Evolutionary conservation across 2,113 vertebrate species (phyloP).

Genomic region (Platysternon megacephalum): DNA sequence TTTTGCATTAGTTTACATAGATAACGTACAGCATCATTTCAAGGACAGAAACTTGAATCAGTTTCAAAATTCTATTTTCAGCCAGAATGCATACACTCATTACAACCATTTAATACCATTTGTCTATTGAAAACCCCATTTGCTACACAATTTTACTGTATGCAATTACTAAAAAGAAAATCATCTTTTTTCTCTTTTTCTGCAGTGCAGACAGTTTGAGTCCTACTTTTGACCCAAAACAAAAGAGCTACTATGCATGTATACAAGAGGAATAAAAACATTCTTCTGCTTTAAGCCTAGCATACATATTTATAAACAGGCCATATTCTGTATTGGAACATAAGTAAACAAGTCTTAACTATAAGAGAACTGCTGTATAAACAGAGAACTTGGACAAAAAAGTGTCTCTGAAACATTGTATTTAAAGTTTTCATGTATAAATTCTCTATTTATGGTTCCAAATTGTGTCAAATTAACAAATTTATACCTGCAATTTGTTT

Average conservation of each 20-base stretch:
- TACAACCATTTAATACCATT: slow-evolving; percentile 3
- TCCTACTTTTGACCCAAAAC: not conserved
- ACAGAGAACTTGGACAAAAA: slow-evolving; percentile 53
- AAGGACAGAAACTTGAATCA: not conserved
- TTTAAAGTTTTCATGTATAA: slow-evolving; percentile 17
- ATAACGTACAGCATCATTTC: not conserved
- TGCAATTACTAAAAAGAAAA: not conserved
- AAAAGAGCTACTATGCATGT: slow-evolving; percentile 8
- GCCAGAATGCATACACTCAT: not conserved
- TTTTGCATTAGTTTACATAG: not conserved
- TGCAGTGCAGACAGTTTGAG: not conserved
- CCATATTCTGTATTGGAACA: slow-evolving; percentile 24
- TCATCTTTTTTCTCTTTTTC: not conserved
- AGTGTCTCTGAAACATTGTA: slow-evolving; percentile 6
- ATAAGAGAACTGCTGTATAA: not conserved
- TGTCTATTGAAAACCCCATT: not conserved
- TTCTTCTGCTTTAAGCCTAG: slow-evolving; percentile 44
- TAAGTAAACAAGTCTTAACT: slow-evolving; percentile 31
- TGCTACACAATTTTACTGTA: not conserved
- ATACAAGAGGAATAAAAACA: slow-evolving; percentile 33
- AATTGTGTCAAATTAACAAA: not conserved
- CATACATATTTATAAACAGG: slow-evolving; percentile 47
- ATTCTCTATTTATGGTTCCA: slow-evolving; percentile 17
- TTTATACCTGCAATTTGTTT: not conserved
- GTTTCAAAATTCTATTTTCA: not conserved